These are phyloP conservation scores for Leptopilina syphax DNA, from an alignment of 2,888 invertebrate species.

Conservation along the genomic window DNA sequence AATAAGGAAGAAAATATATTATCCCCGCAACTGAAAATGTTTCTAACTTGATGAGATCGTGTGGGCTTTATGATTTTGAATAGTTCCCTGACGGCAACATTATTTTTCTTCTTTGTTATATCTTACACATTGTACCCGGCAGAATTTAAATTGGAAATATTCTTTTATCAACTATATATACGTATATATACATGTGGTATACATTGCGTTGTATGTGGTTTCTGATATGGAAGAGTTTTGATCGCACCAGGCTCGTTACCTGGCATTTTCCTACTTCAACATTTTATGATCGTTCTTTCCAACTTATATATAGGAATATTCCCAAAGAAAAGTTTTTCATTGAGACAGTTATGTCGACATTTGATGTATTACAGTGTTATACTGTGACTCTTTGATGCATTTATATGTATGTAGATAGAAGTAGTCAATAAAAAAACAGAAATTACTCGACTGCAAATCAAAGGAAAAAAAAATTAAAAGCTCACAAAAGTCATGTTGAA, in stretches of 20 bases:
- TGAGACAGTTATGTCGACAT: constrained; percentile 34
- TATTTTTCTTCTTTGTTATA: constrained; percentile 11
- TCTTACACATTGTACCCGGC: neutral
- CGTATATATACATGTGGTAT: too few species aligned
- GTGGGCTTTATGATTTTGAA: neutral
- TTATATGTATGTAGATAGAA: too few species aligned
- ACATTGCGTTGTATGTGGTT: neutral
- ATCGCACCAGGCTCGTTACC: constrained; percentile 45
- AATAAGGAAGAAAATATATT: neutral
- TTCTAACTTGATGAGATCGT: neutral
- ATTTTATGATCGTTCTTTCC: constrained; percentile 20
- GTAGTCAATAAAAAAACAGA: too few species aligned
- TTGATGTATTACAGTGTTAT: constrained; percentile 6
- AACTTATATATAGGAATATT: constrained; percentile 28
- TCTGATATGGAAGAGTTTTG: constrained; percentile 44
- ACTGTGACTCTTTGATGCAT: too few species aligned
- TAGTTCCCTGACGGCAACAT: neutral
- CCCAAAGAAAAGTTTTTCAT: constrained; percentile 25
- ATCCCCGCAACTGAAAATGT: neutral
- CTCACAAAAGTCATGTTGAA: too few species aligned
- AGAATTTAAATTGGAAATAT: constrained; percentile 37
- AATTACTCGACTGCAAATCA: too few species aligned
- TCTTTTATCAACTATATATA: constrained; percentile 21
- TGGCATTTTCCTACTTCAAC: constrained; percentile 25
- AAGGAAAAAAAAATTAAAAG: too few species aligned